Evolutionary conservation across 2,797 vertebrate species (phyloP).

Genomic region (Vespertilio murinus): DNA sequence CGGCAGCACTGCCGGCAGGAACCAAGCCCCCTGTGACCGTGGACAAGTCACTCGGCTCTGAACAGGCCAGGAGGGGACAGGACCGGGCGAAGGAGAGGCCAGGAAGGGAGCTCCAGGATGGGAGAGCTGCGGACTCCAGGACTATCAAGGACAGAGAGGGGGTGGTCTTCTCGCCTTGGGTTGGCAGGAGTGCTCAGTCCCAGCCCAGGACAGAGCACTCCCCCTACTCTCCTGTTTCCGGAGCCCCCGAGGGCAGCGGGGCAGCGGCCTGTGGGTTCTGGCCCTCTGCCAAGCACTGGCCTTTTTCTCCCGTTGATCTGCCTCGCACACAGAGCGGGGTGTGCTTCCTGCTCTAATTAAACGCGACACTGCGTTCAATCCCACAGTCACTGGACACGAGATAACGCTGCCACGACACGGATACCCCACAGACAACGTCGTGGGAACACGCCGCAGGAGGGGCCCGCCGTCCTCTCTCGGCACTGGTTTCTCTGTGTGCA

Average conservation of each 20-base stretch:
- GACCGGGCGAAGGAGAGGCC: neutral
- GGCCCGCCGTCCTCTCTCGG: neutral
- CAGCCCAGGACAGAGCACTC: neutral
- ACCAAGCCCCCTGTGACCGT: neutral
- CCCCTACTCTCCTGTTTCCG: neutral
- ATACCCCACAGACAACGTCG: neutral
- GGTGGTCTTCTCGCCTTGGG: neutral
- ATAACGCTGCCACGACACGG: neutral
- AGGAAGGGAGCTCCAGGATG: neutral
- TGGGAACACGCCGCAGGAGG: neutral
- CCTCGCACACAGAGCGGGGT: neutral
- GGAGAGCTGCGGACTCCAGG: conserved; percentile 3
- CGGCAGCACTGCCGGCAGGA: neutral
- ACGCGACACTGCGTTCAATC: neutral
- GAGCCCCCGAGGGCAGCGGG: neutral
- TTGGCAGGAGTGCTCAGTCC: neutral
- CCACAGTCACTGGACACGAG: neutral
- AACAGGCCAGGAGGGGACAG: neutral
- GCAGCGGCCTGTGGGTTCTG: neutral
- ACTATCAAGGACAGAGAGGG: neutral
- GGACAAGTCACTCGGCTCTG: neutral
- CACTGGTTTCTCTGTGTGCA: neutral
- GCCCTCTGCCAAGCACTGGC: conserved; percentile 39
- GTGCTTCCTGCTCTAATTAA: conserved; percentile 43
- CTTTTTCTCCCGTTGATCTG: conserved; percentile 35